These are phyloP conservation scores for Zhuqinia jingwanae DNA, from an alignment of 2,888 invertebrate species.

Conservation along the genomic window DNA sequence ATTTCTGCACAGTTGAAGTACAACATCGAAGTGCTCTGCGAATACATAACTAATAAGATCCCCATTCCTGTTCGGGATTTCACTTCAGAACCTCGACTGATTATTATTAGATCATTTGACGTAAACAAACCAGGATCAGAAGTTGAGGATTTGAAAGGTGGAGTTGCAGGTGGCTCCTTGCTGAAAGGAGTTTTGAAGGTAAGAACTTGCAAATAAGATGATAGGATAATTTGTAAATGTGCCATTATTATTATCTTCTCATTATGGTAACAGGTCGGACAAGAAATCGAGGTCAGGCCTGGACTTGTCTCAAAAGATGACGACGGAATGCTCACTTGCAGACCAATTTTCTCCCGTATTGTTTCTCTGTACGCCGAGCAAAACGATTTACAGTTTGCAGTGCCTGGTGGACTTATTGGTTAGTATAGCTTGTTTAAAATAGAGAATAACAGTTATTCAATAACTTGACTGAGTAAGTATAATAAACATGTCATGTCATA, in stretches of 20 bases:
- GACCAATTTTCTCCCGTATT: slow-evolving; percentile 97
- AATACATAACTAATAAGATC: slow-evolving; percentile 99
- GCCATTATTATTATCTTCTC: no score
- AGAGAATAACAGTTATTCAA: no score
- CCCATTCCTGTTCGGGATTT: slow-evolving; percentile 98
- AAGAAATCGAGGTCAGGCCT: slow-evolving; percentile 99
- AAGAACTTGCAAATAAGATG: slow-evolving; percentile 39
- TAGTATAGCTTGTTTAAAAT: slow-evolving; percentile 72
- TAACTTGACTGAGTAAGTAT: no score
- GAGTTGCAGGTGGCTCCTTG: slow-evolving; percentile 99
- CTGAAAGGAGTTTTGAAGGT: slow-evolving; percentile 95
- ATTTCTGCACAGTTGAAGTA: slow-evolving; percentile 99
- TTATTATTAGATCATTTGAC: slow-evolving; percentile 98
- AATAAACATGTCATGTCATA: no score
- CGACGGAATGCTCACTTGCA: slow-evolving; percentile 97
- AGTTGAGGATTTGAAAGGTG: slow-evolving; percentile 98
- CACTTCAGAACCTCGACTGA: slow-evolving; percentile 95
- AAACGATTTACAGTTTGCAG: slow-evolving; percentile 98
- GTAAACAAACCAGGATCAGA: slow-evolving; percentile 99
- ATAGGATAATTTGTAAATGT: no score
- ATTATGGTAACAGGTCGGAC: slow-evolving; percentile 87
- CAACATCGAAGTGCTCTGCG: slow-evolving; percentile 99
- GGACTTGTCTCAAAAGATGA: slow-evolving; percentile 98
- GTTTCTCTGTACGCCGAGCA: slow-evolving; percentile 99
- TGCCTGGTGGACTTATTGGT: slow-evolving; percentile 99